A percentile compares a stretch with the other conserved stretches of the same genome.
phyloP scores from a whole-genome alignment of 2,113 vertebrate species.

The Rhynchopsitta pachyrhyncha region DNA sequence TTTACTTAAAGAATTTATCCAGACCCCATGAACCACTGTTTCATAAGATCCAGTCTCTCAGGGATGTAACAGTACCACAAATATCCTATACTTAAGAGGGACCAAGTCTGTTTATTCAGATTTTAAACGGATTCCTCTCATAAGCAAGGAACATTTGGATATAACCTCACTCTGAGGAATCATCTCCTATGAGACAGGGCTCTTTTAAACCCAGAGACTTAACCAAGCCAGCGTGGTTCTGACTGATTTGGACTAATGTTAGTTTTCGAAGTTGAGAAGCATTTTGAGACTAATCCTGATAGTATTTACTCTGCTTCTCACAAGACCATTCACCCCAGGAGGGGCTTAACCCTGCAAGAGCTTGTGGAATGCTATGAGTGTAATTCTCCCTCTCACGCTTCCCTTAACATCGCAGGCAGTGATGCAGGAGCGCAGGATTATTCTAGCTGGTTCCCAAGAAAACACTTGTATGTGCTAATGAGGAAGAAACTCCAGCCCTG shows the following conservation, averaged over 20 bases:
- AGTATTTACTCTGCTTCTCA: background rate
- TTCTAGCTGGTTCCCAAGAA: background rate
- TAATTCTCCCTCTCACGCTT: background rate
- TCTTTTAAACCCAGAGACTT: background rate
- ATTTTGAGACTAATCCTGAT: background rate
- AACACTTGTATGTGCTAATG: background rate
- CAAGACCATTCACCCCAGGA: background rate
- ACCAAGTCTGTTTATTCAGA: background rate
- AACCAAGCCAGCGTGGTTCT: background rate
- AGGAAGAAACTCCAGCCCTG: background rate
- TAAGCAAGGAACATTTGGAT: background rate
- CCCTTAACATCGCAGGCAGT: background rate
- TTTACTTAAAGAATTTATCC: too few species aligned
- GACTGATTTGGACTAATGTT: background rate
- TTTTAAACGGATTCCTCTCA: background rate
- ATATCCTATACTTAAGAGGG: background rate
- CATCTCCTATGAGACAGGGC: background rate
- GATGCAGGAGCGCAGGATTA: background rate
- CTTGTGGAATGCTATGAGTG: background rate
- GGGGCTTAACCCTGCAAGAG: slow-evolving; percentile 2
- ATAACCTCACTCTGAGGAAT: background rate
- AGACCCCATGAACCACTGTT: rapidly evolving
- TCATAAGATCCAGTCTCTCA: background rate
- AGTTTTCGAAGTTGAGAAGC: background rate
- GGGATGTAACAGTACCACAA: rapidly evolving